These are phyloP conservation scores for Rhinichthys klamathensis DNA, from an alignment of 2,113 vertebrate genomes.

Conservation along the genomic window DNA sequence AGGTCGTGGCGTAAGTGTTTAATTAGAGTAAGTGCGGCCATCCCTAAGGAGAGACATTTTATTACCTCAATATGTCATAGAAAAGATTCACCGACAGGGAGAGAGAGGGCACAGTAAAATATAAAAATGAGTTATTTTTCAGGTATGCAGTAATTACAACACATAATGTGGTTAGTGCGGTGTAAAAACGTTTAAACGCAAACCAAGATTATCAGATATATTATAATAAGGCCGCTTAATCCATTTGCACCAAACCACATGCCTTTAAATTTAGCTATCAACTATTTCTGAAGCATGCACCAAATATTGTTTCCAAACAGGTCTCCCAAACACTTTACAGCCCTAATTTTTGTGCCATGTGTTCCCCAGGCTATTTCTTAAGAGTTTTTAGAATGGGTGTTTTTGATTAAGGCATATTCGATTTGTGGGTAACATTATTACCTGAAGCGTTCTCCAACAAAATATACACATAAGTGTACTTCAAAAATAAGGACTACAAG, in stretches of 20 bases:
- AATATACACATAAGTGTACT: neutral
- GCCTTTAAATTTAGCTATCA: neutral
- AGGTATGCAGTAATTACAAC: constrained; percentile 56
- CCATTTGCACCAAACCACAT: neutral
- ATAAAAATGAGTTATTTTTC: constrained; percentile 23
- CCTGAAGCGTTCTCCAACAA: neutral
- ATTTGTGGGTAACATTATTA: neutral
- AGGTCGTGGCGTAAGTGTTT: constrained; percentile 77
- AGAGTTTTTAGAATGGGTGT: neutral
- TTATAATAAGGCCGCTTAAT: neutral
- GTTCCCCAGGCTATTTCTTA: no score
- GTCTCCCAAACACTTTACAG: neutral
- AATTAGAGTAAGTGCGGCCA: constrained; percentile 75
- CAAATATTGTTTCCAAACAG: neutral
- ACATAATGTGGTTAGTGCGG: constrained; percentile 41
- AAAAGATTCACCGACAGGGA: constrained; percentile 62
- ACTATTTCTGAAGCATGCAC: neutral
- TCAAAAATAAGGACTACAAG: neutral
- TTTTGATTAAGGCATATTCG: neutral
- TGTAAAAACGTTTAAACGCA: constrained; percentile 4
- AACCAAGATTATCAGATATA: neutral
- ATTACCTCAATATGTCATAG: constrained; percentile 81
- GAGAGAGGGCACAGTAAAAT: constrained; percentile 40
- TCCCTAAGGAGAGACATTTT: constrained; percentile 75
- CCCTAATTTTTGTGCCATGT: neutral